Conservation (phyloP, 2,888 invertebrate genomes). For the Entomobrya multifasciata region DNA sequence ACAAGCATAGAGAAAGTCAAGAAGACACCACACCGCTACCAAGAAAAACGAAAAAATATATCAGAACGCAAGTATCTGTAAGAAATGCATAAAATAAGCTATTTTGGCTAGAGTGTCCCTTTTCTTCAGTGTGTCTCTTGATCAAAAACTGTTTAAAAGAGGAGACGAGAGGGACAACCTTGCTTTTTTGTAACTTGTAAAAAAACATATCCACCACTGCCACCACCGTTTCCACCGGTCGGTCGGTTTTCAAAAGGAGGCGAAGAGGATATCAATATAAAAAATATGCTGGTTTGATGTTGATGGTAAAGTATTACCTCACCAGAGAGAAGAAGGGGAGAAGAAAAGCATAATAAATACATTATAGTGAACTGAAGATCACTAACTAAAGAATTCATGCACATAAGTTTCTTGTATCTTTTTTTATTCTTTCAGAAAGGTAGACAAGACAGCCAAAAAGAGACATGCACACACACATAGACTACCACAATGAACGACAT, state of each 20-base stretch:
- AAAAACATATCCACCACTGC: too few species aligned
- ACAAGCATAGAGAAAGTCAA: constrained; percentile 27
- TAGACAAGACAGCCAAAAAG: constrained; percentile 40
- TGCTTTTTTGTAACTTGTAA: too few species aligned
- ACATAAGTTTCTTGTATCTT: constrained; percentile 13
- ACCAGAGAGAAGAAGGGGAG: constrained; percentile 38
- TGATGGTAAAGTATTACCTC: constrained; percentile 53
- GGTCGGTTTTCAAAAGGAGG: constrained; percentile 28
- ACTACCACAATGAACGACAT: constrained; percentile 33
- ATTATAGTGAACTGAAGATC: constrained; percentile 8
- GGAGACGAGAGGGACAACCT: neutral
- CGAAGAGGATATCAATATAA: constrained; percentile 50
- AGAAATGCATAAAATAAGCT: constrained; percentile 57
- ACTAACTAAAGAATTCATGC: constrained; percentile 21
- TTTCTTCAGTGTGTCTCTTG: constrained; percentile 5
- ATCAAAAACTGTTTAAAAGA: constrained; percentile 42
- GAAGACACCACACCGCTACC: too few species aligned
- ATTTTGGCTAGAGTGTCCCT: constrained; percentile 16
- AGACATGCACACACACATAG: constrained; percentile 32
- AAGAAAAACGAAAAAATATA: too few species aligned
- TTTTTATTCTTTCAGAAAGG: constrained; percentile 8
- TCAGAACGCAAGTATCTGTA: neutral
- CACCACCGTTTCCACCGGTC: constrained; percentile 17
- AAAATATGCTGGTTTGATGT: constrained; percentile 52
- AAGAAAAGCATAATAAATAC: constrained; percentile 52